Base-by-base conservation (phyloP, 2,113 vertebrate species). In the Pollachius pollachius region DNA sequence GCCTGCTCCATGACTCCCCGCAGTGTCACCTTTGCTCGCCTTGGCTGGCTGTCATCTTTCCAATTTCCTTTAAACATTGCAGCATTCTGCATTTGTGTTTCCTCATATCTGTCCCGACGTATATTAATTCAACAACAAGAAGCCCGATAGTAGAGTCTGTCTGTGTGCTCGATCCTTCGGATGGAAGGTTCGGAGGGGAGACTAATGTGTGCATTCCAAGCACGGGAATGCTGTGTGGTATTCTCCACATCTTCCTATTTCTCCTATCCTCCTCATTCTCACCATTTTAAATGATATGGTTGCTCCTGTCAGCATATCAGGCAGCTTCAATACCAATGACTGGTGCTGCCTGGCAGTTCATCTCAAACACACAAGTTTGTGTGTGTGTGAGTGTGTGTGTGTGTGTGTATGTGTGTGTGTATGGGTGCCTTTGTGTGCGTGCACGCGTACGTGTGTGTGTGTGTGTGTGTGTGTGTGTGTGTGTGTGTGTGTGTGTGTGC, bases 291-390 rank as follows among this genome's bases (percentile, higher is more conserved):
- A 17, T 56, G 62, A 48, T 62, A 78, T 17, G 64, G 62, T 41
- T 63, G 67, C 71, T 3, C 5, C 64, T 74, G 73, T 79, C 64
- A 81, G 57, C 6, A 81, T 81, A 67, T 63, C 52, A 68, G 73
- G 70, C 65, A 71, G 70, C 72, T 71, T 65, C 67, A 12, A 48
- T 48, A 48, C 41, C 41, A 48, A 48, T 13, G 41, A 2, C 41
- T 48, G 41, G 41, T 48, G 41, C 41, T 48, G 41, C 41, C 8
- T 48, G 41, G 9, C 41, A 48, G 11, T 13, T 48, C 41, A 1
- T 48, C 41, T 12, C 41, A 48, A 7, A 48, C 41, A 48, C 5
- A 48, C 41, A 6, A 30, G 30, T 34, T 4, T 34, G 30, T 34
- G 30, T 34, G 4, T 48, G 6, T 48, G 41, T 48, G 41, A 13